These are phyloP conservation scores for Menidia beryllina DNA, from an alignment of 2,113 vertebrate genomes.

Conservation along the genomic window DNA sequence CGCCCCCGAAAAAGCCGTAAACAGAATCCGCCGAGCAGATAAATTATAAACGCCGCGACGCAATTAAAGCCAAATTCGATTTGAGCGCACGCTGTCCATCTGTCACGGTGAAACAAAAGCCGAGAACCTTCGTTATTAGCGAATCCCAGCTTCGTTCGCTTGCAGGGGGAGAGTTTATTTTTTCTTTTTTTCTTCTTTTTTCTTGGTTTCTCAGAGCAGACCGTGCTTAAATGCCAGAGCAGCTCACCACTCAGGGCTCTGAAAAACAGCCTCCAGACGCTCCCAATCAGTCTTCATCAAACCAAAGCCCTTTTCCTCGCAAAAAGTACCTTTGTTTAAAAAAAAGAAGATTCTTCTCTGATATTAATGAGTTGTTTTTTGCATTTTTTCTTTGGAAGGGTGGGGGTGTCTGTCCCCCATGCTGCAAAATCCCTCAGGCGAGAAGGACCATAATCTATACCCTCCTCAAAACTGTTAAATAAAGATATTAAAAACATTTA, in stretches of 20 bases:
- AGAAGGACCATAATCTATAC: conserved; percentile 34
- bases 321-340: conserved; percentile 36
- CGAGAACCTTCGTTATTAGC: conserved; percentile 94
- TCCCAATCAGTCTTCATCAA: conserved; percentile 94
- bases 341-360: conserved; percentile 4
- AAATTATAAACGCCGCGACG: conserved; percentile 99
- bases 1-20: conserved; percentile 98
- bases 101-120: conserved; percentile 98
- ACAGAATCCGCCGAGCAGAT: conserved; percentile 99
- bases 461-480: background rate
- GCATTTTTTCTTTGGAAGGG: conserved; percentile 1
- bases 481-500: too few relatives aligned
- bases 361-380: conserved; percentile 64
- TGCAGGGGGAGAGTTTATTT: conserved; percentile 96
- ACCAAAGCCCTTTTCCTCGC: conserved; percentile 80
- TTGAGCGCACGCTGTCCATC: conserved; percentile 98
- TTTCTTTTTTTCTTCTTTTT: too few relatives aligned
- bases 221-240: conserved; percentile 86
- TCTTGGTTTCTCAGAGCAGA: conserved; percentile 94
- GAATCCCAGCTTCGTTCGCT: conserved; percentile 98
- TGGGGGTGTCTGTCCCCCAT: conserved; percentile 51
- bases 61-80: conserved; percentile 99
- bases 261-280: conserved; percentile 95
- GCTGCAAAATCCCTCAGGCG: conserved; percentile 56
- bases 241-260: conserved; percentile 93